These are phyloP conservation scores for Amazona ochrocephala DNA, from an alignment of 2,797 vertebrate genomes.

Conservation along the genomic window DNA sequence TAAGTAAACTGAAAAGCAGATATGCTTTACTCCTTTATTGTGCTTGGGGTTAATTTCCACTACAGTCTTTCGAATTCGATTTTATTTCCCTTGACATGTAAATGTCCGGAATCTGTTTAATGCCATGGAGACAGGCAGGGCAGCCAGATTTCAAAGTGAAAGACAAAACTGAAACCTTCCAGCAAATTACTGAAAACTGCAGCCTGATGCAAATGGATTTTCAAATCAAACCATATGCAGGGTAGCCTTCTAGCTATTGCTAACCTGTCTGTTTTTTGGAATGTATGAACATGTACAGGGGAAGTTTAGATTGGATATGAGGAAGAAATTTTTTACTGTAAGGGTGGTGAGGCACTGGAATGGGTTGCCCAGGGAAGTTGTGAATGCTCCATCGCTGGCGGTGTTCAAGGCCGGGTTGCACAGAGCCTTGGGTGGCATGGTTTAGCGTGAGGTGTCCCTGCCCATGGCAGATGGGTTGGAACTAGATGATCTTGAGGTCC, in stretches of 20 bases:
- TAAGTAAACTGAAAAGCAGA: background rate
- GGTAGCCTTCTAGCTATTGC: background rate
- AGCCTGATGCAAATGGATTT: background rate
- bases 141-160: background rate
- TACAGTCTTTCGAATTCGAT: background rate
- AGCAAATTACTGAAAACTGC: background rate
- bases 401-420: too few relatives aligned
- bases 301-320: too few relatives aligned
- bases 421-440: too few relatives aligned
- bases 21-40: background rate
- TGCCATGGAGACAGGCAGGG: background rate
- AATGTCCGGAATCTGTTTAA: fast-evolving
- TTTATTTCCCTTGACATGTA: background rate
- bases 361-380: too few relatives aligned
- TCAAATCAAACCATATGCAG: background rate
- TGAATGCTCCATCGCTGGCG: too few relatives aligned
- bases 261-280: background rate
- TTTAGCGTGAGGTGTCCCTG: too few relatives aligned
- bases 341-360: too few relatives aligned
- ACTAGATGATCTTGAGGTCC: too few relatives aligned
- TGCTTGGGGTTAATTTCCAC: background rate
- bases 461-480: too few relatives aligned
- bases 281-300: background rate
- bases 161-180: background rate
- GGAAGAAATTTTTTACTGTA: too few relatives aligned